Conservation (phyloP, 2,113 vertebrate genomes). For the Ciconia stormi region DNA sequence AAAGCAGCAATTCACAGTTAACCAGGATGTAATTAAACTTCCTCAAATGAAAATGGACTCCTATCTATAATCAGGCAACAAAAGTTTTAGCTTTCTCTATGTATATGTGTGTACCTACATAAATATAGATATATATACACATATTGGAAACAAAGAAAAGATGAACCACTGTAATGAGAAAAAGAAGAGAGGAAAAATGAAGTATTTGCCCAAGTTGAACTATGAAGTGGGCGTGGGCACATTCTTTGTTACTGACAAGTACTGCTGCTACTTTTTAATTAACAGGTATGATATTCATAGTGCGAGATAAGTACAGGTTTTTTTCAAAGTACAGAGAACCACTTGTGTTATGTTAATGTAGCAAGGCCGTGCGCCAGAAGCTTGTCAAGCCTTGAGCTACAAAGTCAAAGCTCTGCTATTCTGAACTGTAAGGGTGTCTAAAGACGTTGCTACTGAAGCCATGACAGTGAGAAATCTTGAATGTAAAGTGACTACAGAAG, state of each 20-base stretch:
- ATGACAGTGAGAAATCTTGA: not conserved
- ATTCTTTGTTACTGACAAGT: not conserved
- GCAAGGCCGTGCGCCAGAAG: not conserved
- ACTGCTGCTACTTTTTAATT: not conserved
- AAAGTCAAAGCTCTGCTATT: not conserved
- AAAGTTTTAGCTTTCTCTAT: not conserved
- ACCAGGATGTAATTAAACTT: not conserved
- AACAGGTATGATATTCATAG: not conserved
- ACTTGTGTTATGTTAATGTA: not conserved
- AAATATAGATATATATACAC: no score
- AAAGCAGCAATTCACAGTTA: not conserved
- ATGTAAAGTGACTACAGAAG: not conserved
- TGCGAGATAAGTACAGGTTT: not conserved
- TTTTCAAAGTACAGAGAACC: not conserved
- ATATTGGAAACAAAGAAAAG: not conserved
- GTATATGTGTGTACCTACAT: not conserved
- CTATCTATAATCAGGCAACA: not conserved
- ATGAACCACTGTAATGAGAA: not conserved
- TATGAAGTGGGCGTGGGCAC: accelerated
- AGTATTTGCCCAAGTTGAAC: not conserved
- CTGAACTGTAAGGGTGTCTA: not conserved
- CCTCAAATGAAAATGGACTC: not conserved
- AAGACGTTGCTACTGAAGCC: not conserved
- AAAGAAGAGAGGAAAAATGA: not conserved
- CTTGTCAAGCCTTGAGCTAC: not conserved